Evolutionary conservation across 2,888 invertebrate species (phyloP).

Genomic region (Drosophila tanythrix): DNA sequence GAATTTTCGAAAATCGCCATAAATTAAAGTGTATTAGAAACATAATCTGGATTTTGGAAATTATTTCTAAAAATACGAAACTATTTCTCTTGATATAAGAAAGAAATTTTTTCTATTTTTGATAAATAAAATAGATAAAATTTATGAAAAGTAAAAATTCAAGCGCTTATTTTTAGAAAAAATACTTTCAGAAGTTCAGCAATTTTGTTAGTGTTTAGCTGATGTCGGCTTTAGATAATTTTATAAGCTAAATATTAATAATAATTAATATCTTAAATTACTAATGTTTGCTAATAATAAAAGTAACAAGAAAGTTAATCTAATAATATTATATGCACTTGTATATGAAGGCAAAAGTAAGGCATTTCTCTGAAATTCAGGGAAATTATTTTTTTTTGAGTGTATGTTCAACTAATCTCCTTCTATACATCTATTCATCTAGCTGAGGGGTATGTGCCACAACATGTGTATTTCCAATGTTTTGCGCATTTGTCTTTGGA

Average conservation of each 20-base stretch:
- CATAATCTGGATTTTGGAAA: not conserved
- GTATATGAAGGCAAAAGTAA: not conserved
- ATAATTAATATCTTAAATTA: not conserved
- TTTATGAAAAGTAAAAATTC: not conserved
- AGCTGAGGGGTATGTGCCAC: not conserved
- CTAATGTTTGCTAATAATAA: not conserved
- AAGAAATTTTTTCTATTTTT: not conserved
- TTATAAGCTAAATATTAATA: not conserved
- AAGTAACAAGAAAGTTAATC: not conserved
- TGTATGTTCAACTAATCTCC: not conserved
- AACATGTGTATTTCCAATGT: conserved; percentile 17
- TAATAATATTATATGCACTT: not conserved
- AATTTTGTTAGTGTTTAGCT: not conserved
- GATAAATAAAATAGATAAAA: not conserved
- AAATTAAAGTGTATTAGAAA: not conserved
- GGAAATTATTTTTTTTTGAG: not conserved
- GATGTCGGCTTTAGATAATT: not conserved
- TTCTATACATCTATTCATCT: not conserved
- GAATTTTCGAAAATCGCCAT: not conserved
- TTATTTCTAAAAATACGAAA: not conserved
- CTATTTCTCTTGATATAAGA: not conserved
- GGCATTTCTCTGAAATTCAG: not conserved
- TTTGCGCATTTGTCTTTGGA: conserved; percentile 12
- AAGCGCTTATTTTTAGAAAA: not conserved
- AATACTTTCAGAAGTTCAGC: not conserved